phyloP scores from a whole-genome alignment of 2,797 vertebrate species.

The Trachops cirrhosus region DNA sequence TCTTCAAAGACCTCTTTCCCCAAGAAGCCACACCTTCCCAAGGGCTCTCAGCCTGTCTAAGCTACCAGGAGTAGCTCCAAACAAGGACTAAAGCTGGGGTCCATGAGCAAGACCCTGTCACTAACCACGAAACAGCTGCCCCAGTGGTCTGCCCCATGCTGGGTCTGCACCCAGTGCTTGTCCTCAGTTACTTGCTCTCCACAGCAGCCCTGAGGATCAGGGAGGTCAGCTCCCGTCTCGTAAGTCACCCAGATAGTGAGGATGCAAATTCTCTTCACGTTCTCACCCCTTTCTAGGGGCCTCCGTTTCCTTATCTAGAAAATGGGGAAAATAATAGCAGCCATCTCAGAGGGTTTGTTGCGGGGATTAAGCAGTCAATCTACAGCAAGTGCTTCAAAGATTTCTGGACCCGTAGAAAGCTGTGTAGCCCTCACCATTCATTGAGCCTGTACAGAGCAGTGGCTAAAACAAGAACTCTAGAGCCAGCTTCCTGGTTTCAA shows the following conservation, averaged over 20 bases:
- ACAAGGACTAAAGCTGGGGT: neutral
- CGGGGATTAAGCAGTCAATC: neutral
- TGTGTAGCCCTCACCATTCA: neutral
- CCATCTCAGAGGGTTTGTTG: neutral
- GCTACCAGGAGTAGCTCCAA: neutral
- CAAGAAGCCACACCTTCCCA: neutral
- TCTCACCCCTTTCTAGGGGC: neutral
- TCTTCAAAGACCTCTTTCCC: neutral
- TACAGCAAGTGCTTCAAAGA: neutral
- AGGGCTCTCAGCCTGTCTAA: neutral
- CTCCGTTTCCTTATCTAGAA: neutral
- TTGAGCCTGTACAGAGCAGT: accelerated
- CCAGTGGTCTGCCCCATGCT: neutral
- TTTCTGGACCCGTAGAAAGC: neutral
- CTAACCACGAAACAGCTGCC: neutral
- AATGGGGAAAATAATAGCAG: neutral
- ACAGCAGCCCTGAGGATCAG: neutral
- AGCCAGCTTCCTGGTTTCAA: neutral
- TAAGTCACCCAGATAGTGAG: neutral
- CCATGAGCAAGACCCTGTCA: neutral
- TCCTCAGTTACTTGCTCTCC: neutral
- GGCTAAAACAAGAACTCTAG: neutral
- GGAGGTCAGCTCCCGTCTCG: neutral
- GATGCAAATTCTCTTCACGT: neutral
- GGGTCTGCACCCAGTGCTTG: neutral